Evolutionary conservation across 2,113 vertebrate genomes (phyloP).

Genomic region (Geococcyx californianus): DNA sequence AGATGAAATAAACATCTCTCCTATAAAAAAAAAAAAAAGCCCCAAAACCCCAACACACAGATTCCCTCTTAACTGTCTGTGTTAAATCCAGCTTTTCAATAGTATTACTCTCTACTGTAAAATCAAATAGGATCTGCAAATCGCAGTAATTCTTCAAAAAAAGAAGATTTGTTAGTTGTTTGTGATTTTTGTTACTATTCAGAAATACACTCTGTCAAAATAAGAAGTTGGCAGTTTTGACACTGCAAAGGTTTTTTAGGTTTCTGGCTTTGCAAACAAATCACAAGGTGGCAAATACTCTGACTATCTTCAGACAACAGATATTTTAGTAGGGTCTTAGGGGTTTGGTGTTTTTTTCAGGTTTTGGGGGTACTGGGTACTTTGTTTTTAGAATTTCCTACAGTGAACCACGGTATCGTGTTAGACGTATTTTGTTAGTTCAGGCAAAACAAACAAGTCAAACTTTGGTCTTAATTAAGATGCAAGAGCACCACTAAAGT

Average conservation of each 20-base stretch:
- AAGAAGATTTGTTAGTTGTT: not conserved
- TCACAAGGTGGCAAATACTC: not conserved
- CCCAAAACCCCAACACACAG: not conserved
- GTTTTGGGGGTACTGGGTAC: not conserved
- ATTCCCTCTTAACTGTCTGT: conserved; percentile 2
- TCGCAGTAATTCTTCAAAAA: not conserved
- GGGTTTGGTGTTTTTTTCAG: not conserved
- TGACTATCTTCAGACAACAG: not conserved
- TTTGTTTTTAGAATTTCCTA: not conserved
- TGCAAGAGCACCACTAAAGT: not conserved
- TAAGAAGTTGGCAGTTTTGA: not conserved
- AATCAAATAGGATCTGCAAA: conserved; percentile 13
- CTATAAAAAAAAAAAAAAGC: not conserved
- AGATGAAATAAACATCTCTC: conserved; percentile 8
- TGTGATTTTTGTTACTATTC: not conserved
- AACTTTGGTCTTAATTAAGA: not conserved
- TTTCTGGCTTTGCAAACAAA: not conserved
- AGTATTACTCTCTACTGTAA: not conserved
- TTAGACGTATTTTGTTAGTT: not conserved
- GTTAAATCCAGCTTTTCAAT: conserved; percentile 3
- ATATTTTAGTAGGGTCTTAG: not conserved
- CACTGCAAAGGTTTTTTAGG: not conserved
- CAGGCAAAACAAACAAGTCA: not conserved
- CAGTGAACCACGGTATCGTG: not conserved
- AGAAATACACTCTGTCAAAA: not conserved